Conservation (phyloP, 1,140 invertebrate species). For the Lordiphosa stackelbergi region DNA sequence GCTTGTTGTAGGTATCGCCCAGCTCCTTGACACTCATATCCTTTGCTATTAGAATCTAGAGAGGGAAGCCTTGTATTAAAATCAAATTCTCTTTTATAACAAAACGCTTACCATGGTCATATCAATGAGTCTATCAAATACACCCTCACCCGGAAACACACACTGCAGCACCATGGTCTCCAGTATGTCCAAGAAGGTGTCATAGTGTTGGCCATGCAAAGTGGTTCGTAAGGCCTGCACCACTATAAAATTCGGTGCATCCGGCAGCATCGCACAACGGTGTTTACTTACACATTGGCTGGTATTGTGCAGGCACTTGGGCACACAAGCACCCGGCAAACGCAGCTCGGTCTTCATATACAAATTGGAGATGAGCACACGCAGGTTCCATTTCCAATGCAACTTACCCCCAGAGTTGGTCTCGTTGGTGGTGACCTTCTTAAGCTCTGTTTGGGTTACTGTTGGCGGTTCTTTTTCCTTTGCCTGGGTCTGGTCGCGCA, state of each 20-base stretch:
- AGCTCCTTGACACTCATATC: slow-evolving; percentile 28
- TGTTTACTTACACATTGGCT: slow-evolving; percentile 39
- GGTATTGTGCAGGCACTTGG: slow-evolving; percentile 53
- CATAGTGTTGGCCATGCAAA: slow-evolving; percentile 47
- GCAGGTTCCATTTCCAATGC: slow-evolving; percentile 41
- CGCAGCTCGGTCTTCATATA: slow-evolving; percentile 49
- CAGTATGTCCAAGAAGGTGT: slow-evolving; percentile 53
- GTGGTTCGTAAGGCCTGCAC: slow-evolving; percentile 37
- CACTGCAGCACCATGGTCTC: slow-evolving; percentile 42
- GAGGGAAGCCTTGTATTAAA: not conserved
- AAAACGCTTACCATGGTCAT: slow-evolving; percentile 40
- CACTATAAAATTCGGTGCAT: slow-evolving; percentile 40
- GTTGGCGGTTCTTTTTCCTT: not conserved
- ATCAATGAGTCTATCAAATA: slow-evolving; percentile 45
- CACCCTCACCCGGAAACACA: slow-evolving; percentile 45
- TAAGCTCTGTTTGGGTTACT: not conserved
- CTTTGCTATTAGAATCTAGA: slow-evolving; percentile 44
- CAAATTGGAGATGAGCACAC: slow-evolving; percentile 49
- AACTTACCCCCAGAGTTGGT: slow-evolving; percentile 7
- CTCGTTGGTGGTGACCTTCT: not conserved
- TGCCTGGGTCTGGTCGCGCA: not conserved
- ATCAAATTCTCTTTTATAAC: not conserved
- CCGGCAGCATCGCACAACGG: slow-evolving; percentile 42
- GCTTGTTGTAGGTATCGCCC: slow-evolving; percentile 32
- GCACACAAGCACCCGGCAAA: slow-evolving; percentile 36